These are phyloP conservation scores for Melipona quadrifasciata DNA, from an alignment of 1,140 invertebrate genomes.

Conservation along the genomic window DNA sequence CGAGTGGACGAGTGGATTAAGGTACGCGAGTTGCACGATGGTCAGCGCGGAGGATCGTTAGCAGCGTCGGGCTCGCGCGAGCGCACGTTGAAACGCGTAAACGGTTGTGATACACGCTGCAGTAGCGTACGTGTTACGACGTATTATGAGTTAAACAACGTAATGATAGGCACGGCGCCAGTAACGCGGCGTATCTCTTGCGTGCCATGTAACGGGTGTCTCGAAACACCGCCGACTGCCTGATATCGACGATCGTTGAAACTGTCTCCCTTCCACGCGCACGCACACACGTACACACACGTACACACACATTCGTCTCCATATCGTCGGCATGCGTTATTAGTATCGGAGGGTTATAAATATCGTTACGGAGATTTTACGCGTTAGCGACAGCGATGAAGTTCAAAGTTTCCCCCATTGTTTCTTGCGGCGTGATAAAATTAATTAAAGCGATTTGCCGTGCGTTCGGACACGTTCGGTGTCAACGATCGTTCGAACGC, in stretches of 20 bases:
- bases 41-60: conserved; percentile 7
- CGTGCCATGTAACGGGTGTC: conserved; percentile 65
- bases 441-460: background rate
- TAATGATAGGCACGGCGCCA: conserved; percentile 78
- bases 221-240: background rate
- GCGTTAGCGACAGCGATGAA: background rate
- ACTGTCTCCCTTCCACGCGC: background rate
- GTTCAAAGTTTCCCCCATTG: conserved; percentile 32
- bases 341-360: conserved; percentile 1
- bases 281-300: no score
- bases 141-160: conserved; percentile 74
- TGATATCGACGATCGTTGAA: background rate
- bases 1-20: conserved; percentile 5
- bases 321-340: background rate
- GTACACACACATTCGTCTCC: background rate
- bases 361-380: background rate
- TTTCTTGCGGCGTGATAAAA: conserved; percentile 1
- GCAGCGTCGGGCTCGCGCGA: background rate
- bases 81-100: conserved; percentile 63
- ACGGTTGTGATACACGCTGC: conserved; percentile 59
- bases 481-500: background rate
- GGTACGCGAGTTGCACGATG: conserved; percentile 4
- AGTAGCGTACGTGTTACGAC: conserved; percentile 65
- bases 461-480: background rate
- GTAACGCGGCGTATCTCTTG: conserved; percentile 64